phyloP scores from a whole-genome alignment of 2,113 vertebrate genomes.

The Gasterosteus nipponicus region DNA sequence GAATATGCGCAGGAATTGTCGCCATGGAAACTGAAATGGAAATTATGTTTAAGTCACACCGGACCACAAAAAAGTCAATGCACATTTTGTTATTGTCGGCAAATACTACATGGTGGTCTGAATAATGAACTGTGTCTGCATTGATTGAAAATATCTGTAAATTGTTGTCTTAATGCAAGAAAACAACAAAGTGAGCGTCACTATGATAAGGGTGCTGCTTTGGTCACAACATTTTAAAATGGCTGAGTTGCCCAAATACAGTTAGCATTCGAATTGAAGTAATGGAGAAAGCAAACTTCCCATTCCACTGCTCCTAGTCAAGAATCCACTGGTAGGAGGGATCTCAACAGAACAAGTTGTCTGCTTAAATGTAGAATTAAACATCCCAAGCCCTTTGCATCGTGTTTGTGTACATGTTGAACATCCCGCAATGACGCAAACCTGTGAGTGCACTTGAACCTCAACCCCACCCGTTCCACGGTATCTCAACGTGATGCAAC shows the following conservation, averaged over 20 bases:
- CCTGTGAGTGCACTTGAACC: not conserved
- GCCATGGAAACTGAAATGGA: slow-evolving; percentile 59
- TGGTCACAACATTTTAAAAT: slow-evolving; percentile 12
- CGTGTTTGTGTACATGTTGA: not conserved
- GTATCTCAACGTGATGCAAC: slow-evolving; percentile 34
- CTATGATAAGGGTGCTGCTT: slow-evolving; percentile 5
- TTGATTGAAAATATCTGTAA: not conserved
- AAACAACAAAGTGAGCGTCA: not conserved
- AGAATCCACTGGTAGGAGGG: not conserved
- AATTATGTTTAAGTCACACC: slow-evolving; percentile 26
- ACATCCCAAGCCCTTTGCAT: not conserved
- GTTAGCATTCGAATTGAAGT: slow-evolving; percentile 34
- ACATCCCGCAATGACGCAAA: not conserved
- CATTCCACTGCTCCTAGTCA: too few species aligned
- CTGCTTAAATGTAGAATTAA: not conserved
- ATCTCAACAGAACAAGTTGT: not conserved
- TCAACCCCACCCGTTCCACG: slow-evolving; percentile 28
- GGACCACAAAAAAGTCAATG: not conserved
- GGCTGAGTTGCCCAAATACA: slow-evolving; percentile 23
- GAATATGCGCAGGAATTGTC: slow-evolving; percentile 47
- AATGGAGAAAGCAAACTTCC: slow-evolving; percentile 4
- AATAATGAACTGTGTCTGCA: slow-evolving; percentile 2
- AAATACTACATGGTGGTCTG: not conserved
- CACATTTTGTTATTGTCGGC: slow-evolving; percentile 13
- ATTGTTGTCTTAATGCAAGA: slow-evolving; percentile 15